Base-by-base conservation (phyloP, 2,113 vertebrate genomes). In the Trematocara macrostoma region DNA sequence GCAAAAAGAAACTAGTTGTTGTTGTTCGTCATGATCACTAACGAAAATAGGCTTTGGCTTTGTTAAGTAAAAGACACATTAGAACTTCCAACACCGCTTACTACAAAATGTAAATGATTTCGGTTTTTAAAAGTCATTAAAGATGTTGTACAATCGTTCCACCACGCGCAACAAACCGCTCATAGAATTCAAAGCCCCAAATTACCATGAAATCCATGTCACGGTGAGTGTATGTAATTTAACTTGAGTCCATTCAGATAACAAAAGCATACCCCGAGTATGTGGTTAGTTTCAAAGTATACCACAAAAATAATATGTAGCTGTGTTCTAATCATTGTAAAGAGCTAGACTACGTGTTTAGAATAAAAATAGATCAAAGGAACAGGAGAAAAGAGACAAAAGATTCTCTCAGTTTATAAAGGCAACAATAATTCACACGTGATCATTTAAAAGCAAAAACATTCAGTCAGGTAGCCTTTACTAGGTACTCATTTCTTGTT, bases 361-460 rank as follows among this genome's bases (percentile, higher is more conserved):
- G 45, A 76, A 49, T 5, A 49, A 76, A 76, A 76, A 49, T 9
- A 11, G 42, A 76, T 49, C 6, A 31, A 76, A 76, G 16, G 26
- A 74, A 18, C 69, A 18, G 69, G 12, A 8, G 4, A 40, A 40
- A 42, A 76, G 16, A 76, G 9, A 31, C 16, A 51, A 49, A 31
- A 76, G 10, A 51, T 0, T 76, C 10, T 76, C 23, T n/a, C 15
- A 18, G 8, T 76, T 51, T 76, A 49, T 18, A 74, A 74, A 47
- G 69, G 42, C 69, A 76, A 76, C 23, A 76, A 18, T n/a, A 76
- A 76, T 51, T 47, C 42, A 49, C 69, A 74, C 42, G 2, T 18
- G 3, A 18, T 74, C 69, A 11, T 31, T 76, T 51, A 51, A 76
- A 76, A 76, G 71, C 29, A 51, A 76, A 51, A 51, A 11, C 16